A percentile compares a stretch with the other conserved stretches of the same genome.
Evolutionary conservation across 2,113 vertebrate genomes (phyloP).

Genomic region (Gasterosteus nipponicus): DNA sequence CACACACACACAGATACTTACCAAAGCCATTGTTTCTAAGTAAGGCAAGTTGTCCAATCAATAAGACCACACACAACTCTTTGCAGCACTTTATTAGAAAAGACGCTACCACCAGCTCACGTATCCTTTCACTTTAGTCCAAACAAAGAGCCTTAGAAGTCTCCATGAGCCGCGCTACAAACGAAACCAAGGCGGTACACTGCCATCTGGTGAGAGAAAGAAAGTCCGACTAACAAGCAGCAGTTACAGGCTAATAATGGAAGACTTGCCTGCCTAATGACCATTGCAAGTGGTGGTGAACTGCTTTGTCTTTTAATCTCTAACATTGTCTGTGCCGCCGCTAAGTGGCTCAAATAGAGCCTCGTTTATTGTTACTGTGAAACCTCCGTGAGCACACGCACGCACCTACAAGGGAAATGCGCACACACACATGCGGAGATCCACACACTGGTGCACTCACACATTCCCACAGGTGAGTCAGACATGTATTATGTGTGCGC

Average conservation of each 20-base stretch:
- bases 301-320: slow-evolving; percentile 39
- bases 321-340: slow-evolving; percentile 19
- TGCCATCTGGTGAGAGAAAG: slow-evolving; percentile 82
- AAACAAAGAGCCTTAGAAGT: slow-evolving; percentile 52
- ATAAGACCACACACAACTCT: slow-evolving; percentile 54
- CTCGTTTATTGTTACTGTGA: slow-evolving; percentile 25
- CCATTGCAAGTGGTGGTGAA: slow-evolving; percentile 49
- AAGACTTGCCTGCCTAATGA: slow-evolving; percentile 46
- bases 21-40: slow-evolving; percentile 58
- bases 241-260: slow-evolving; percentile 35
- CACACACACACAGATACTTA: slow-evolving; percentile 15
- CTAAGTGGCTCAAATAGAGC: slow-evolving; percentile 32
- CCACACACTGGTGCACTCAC: slow-evolving; percentile 10
- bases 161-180: slow-evolving; percentile 40
- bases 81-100: slow-evolving; percentile 65
- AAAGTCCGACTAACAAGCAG: slow-evolving; percentile 43
- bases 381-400: slow-evolving; percentile 26
- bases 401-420: background rate
- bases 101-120: slow-evolving; percentile 55
- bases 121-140: slow-evolving; percentile 61
- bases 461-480: slow-evolving; percentile 46
- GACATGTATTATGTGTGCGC: slow-evolving; percentile 50
- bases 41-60: slow-evolving; percentile 58
- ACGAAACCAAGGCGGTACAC: slow-evolving; percentile 75
- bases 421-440: slow-evolving; percentile 11